Evolutionary conservation across 2,888 invertebrate species (phyloP).

Genomic region (Malacosoma neustria): DNA sequence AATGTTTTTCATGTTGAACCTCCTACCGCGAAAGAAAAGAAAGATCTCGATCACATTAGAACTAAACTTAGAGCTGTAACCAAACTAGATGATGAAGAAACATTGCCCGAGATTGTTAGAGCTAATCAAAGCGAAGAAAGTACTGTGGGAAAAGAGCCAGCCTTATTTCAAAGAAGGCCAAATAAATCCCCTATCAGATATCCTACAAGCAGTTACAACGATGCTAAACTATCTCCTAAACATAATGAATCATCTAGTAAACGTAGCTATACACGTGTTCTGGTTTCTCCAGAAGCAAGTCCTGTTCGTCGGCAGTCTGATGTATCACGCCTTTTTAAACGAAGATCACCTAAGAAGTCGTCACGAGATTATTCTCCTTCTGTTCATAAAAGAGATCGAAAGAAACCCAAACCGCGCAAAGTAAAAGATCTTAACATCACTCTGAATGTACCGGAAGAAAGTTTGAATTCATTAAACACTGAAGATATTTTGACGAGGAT

Average conservation of each 20-base stretch:
- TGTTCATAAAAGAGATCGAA: constrained; percentile 46
- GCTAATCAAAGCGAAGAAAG: constrained; percentile 42
- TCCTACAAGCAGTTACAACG: background rate
- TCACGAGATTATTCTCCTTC: constrained; percentile 21
- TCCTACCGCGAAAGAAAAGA: constrained; percentile 20
- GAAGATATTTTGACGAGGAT: constrained; percentile 59
- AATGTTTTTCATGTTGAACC: constrained; percentile 13
- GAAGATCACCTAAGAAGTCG: constrained; percentile 30
- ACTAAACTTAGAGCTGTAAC: constrained; percentile 46
- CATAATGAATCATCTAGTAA: background rate
- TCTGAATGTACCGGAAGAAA: constrained; percentile 58
- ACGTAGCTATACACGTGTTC: constrained; percentile 48
- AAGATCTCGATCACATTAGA: constrained; percentile 39
- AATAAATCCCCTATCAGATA: constrained; percentile 26
- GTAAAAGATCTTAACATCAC: constrained; percentile 56
- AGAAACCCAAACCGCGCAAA: constrained; percentile 35
- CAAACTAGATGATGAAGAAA: constrained; percentile 33
- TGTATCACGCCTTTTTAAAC: constrained; percentile 5
- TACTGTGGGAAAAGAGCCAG: constrained; percentile 55
- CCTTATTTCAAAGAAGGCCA: constrained; percentile 57
- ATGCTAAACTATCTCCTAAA: background rate
- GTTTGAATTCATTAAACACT: constrained; percentile 49
- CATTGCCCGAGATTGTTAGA: constrained; percentile 52
- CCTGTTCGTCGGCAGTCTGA: constrained; percentile 22
- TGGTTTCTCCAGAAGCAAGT: constrained; percentile 48